Percentiles rank a stretch among this genome's conserved stretches.
Conservation (phyloP, 2,113 vertebrate genomes). For the Geococcyx californianus region DNA sequence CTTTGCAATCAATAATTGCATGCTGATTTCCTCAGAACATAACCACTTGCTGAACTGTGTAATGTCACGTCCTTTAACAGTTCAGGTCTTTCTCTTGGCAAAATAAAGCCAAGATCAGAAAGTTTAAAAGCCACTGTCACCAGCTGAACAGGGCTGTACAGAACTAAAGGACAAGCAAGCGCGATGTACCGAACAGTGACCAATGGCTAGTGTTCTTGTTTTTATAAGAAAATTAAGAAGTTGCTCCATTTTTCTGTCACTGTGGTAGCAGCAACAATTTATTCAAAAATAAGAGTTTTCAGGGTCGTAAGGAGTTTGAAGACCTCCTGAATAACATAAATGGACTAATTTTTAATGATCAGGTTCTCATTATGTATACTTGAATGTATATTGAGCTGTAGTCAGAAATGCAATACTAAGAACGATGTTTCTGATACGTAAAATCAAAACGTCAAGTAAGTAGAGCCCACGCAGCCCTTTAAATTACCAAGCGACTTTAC, state of each 20-base stretch:
- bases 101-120: background rate
- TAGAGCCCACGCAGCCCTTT: background rate
- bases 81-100: background rate
- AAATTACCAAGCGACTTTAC: background rate
- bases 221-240: background rate
- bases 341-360: background rate
- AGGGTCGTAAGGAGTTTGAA: background rate
- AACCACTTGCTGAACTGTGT: background rate
- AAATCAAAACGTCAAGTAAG: background rate
- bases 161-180: background rate
- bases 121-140: background rate
- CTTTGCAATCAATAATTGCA: background rate
- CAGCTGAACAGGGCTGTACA: background rate
- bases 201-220: rapidly evolving
- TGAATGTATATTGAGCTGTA: background rate
- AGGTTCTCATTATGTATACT: background rate
- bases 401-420: background rate
- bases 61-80: background rate
- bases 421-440: background rate
- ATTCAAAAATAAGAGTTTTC: background rate
- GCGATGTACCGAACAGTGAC: rapidly evolving
- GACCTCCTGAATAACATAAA: background rate
- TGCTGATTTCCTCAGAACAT: background rate
- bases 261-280: background rate
- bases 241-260: background rate